Conservation (phyloP, 35 echinoderm and acorn worm species). For the Apostichopus parvimensis region DNA sequence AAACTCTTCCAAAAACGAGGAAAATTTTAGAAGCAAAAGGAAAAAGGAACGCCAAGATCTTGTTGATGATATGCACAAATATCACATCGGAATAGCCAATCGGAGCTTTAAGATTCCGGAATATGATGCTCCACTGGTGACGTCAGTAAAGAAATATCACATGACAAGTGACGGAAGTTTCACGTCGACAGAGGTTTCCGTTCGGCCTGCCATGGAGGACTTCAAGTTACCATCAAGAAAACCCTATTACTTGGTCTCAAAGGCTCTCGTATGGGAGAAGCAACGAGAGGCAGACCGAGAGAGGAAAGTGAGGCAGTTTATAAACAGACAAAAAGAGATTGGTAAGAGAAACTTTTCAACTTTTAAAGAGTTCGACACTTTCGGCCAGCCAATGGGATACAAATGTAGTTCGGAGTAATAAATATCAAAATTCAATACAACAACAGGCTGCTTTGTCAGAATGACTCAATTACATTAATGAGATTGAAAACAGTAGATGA, state of each 20-base stretch:
- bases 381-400: too few relatives aligned
- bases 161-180: conserved; percentile 18
- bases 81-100: conserved; percentile 17
- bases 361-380: too few relatives aligned
- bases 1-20: neutral
- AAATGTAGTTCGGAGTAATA: too few relatives aligned
- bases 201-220: conserved; percentile 25
- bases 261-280: conserved; percentile 27
- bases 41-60: neutral
- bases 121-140: conserved; percentile 8
- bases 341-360: neutral
- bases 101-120: conserved; percentile 22
- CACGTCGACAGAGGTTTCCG: conserved; percentile 15
- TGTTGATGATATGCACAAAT: conserved; percentile 25
- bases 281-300: neutral
- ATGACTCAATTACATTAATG: too few relatives aligned
- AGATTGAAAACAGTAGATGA: too few relatives aligned
- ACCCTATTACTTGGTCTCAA: conserved; percentile 4
- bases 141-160: conserved; percentile 33
- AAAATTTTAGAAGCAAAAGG: neutral
- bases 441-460: too few relatives aligned
- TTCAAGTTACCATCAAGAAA: conserved; percentile 37
- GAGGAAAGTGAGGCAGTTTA: conserved; percentile 15
- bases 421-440: too few relatives aligned
- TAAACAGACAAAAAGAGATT: conserved; percentile 19